Base-by-base conservation (phyloP, 1,140 invertebrate species). In the Carposina sasakii region DNA sequence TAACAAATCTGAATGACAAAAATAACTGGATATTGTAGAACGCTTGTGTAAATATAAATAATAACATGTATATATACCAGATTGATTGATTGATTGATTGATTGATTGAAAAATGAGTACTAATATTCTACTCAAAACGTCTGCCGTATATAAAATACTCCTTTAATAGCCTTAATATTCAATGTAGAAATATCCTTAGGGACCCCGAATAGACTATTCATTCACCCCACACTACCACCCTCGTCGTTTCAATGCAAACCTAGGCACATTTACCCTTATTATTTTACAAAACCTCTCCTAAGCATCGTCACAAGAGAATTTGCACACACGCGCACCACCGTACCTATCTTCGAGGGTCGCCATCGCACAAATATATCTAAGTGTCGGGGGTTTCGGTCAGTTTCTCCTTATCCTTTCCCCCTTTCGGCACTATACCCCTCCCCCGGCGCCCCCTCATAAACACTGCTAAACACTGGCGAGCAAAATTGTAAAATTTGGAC, bases 401-500 rank as follows among this genome's bases (percentile, higher is more conserved):
- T 65, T 61, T 57, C 71, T 70, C 75, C 74, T 81, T 78, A 72
- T 81, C 73, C 70, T 70, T 67, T 63, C 67, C 54, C 70, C 33
- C 60, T 64, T 64, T 60, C 63, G 55, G 52, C 71, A 74, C 69
- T 73, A 69, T 72, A 62, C 48, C 9, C 55, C 61, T 56, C 62
- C 54, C 19, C 36, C 56, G 2, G 2, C n/a, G 2, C 3, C 61
- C 55, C 63, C 59, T 67, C 63, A 70, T 81, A 81, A 81, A 79
- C 73, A 76, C 52, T 54, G 60, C 66, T 75, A 76, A 81, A 76
- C 68, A 76, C 59, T 61, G 71, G 46, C 63, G 63, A 39, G 59
- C 72, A 60, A 73, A 79, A 82, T 79, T 76, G 75, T 78, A 76
- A 75, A 76, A 82, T 79, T 75, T 57, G 49, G 57, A 53, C 52